Base-by-base conservation (phyloP, 2,888 invertebrate genomes). In the Apamea sordens region DNA sequence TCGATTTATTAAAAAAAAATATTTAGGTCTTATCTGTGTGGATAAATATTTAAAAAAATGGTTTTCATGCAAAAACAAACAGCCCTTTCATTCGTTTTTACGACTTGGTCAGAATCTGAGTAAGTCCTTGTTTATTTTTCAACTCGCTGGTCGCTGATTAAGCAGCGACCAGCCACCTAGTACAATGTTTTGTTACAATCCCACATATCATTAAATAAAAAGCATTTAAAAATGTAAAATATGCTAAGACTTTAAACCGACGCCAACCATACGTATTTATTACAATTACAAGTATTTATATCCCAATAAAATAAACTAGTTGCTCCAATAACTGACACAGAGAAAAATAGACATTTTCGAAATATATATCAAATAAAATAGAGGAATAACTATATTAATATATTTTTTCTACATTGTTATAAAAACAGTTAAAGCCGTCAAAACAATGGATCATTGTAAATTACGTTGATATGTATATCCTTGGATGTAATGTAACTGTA, bases 401-500 rank as follows among this genome's bases (percentile, higher is more conserved):
- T 77, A 86, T 88, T 78, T 77, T 41, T 28, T 70, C 71, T 44
- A 69, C 41, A 71, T 61, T 63, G 69, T 73, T 77, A 76, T 67
- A 84, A 82, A 83, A 79, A 77, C 63, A 75, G 76, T 77, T 74
- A 78, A 74, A 78, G 65, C 24, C 32, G 81, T 87, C 87, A 87
- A 87, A 88, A 87, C 81, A 88, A 80, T 73, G 78, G 80, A 81
- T 86, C 86, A 83, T 41, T 84, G 73, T 87, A 71, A 87, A 72
- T 82, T 73, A 86, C 8, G n/a, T 50, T 74, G 65, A 71, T 70
- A 75, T 78, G 18, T 88, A 76, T 76, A 82, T 74, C 78, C 63
- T 82, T 87, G 78, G 47, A 41, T 1, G 47, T 64, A 36, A 77
- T 73, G 36, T 63, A 73, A 75, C 68, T 56, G 61, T 71, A 53